phyloP scores from a whole-genome alignment of 2,888 invertebrate genomes.

The Hymenopus coronatus region DNA sequence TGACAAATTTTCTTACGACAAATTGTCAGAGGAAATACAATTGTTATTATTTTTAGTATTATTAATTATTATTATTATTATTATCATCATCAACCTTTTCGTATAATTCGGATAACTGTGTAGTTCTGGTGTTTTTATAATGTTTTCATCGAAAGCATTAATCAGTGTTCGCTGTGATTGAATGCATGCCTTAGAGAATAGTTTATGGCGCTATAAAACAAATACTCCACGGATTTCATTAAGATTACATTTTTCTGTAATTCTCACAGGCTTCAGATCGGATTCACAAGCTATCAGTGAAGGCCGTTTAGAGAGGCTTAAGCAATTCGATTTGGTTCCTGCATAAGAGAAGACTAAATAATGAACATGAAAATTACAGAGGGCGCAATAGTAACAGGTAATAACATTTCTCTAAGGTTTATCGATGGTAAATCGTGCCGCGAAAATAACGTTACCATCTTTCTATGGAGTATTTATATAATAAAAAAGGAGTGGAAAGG shows the following conservation, averaged over 20 bases:
- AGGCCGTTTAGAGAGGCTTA: neutral
- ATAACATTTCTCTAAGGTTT: neutral
- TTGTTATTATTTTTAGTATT: no score
- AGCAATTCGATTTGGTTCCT: neutral
- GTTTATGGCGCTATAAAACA: neutral
- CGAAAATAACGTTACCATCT: neutral
- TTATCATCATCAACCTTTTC: no score
- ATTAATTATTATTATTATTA: no score
- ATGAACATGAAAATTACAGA: neutral
- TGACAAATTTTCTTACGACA: no score
- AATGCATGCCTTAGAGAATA: neutral
- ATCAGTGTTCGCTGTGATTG: neutral
- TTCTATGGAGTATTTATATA: neutral
- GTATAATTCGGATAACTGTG: no score
- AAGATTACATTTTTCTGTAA: neutral
- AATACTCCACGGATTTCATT: neutral
- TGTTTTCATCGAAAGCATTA: no score
- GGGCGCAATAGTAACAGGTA: neutral
- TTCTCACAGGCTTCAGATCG: neutral
- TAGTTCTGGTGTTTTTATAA: no score
- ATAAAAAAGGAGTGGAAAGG: neutral
- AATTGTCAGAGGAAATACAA: no score
- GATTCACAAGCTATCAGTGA: neutral
- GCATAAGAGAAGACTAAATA: neutral
- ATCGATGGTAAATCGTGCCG: neutral